Conservation (phyloP, 2,888 invertebrate genomes). For the Meiosimyza platycephala region DNA sequence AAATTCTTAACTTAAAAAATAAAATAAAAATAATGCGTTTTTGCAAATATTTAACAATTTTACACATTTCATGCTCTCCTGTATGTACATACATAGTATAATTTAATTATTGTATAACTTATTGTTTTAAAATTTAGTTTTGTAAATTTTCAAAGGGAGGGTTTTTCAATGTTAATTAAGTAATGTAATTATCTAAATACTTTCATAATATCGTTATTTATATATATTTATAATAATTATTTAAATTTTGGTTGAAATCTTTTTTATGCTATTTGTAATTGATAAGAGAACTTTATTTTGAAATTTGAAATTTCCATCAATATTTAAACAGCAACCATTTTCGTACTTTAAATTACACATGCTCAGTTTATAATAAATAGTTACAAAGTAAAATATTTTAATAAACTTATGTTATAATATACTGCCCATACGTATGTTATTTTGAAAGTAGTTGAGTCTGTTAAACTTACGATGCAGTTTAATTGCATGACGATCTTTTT, state of each 20-base stretch:
- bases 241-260: constrained; percentile 41
- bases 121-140: too few species aligned
- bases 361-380: not conserved
- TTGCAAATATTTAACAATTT: constrained; percentile 18
- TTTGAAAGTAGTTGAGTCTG: constrained; percentile 18
- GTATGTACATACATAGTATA: not conserved
- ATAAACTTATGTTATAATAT: too few species aligned
- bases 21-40: constrained; percentile 1
- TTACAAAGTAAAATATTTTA: too few species aligned
- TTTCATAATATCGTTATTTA: not conserved
- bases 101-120: too few species aligned
- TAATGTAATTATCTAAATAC: too few species aligned
- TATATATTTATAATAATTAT: constrained; percentile 31
- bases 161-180: too few species aligned
- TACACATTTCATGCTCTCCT: constrained; percentile 31
- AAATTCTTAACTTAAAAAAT: not conserved
- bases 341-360: not conserved
- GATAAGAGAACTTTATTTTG: constrained; percentile 22
- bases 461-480: not conserved
- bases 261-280: constrained; percentile 33
- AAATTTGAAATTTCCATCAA: not conserved
- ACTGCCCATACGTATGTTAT: too few species aligned
- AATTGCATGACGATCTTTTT: too few species aligned
- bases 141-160: too few species aligned
- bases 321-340: not conserved